phyloP scores from a whole-genome alignment of 1,140 invertebrate genomes.

The Drosophila kohkoa region DNA sequence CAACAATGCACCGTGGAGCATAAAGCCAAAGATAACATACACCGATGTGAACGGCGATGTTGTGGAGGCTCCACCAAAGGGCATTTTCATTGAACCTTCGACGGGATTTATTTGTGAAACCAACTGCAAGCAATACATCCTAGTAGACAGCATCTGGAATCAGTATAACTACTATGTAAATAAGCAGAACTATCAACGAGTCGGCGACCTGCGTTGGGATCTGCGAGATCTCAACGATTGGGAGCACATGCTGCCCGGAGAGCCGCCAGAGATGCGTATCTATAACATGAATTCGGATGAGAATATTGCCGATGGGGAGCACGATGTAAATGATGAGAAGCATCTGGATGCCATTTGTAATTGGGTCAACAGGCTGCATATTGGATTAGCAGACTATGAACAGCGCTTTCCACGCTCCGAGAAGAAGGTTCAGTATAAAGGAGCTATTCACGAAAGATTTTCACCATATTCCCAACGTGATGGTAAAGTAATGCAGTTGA shows the following conservation, averaged over 20 bases:
- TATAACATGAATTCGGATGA: slow-evolving; percentile 83
- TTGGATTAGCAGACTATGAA: slow-evolving; percentile 89
- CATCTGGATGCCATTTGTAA: slow-evolving; percentile 91
- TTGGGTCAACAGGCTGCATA: slow-evolving; percentile 90
- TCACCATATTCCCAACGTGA: slow-evolving; percentile 90
- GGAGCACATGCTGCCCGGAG: slow-evolving; percentile 90
- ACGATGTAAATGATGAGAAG: slow-evolving; percentile 87
- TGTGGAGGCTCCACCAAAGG: slow-evolving; percentile 55
- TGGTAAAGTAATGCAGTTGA: slow-evolving; percentile 88
- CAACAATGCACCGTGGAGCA: slow-evolving; percentile 84
- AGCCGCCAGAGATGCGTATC: slow-evolving; percentile 86
- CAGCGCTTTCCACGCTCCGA: slow-evolving; percentile 90
- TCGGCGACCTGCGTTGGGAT: slow-evolving; percentile 86
- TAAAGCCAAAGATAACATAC: slow-evolving; percentile 67
- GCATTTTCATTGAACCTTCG: slow-evolving; percentile 93
- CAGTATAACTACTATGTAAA: slow-evolving; percentile 93
- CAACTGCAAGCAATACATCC: slow-evolving; percentile 88
- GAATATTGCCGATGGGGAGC: slow-evolving; percentile 62
- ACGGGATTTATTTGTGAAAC: slow-evolving; percentile 88
- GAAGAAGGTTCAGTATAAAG: slow-evolving; percentile 91
- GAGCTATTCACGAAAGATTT: slow-evolving; percentile 91
- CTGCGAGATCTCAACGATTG: slow-evolving; percentile 87
- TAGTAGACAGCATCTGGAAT: slow-evolving; percentile 94
- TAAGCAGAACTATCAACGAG: slow-evolving; percentile 86
- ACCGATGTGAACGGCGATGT: slow-evolving; percentile 71